Conservation (phyloP, 64 coral and sea anemone genomes). For the Stichodactyla helianthus region DNA sequence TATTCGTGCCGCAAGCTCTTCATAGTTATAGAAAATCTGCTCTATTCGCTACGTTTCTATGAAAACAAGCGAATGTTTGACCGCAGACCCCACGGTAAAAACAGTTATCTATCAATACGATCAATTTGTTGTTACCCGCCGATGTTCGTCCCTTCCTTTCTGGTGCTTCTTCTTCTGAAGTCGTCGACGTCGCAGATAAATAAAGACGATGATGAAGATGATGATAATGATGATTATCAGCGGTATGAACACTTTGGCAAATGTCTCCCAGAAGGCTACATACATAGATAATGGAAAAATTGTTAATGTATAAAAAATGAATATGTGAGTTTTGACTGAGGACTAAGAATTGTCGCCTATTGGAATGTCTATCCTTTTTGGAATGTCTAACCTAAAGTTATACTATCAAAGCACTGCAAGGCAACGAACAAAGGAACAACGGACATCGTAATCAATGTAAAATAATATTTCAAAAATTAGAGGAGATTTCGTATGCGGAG, state of each 20-base stretch:
- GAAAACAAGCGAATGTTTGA: background rate
- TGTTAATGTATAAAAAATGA: background rate
- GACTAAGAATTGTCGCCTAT: background rate
- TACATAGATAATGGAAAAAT: background rate
- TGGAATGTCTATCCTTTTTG: too few relatives aligned
- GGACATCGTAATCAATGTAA: too few relatives aligned
- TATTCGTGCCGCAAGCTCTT: too few relatives aligned
- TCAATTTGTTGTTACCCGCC: background rate
- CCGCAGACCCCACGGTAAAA: too few relatives aligned
- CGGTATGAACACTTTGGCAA: conserved; percentile 13
- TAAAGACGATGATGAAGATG: background rate
- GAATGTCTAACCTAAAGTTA: too few relatives aligned
- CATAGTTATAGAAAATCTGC: too few relatives aligned
- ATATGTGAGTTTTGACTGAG: background rate
- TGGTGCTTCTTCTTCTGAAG: background rate
- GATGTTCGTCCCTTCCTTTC: background rate
- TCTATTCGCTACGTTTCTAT: too few relatives aligned
- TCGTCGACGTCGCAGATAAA: background rate
- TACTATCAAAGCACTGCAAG: too few relatives aligned
- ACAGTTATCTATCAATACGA: background rate
- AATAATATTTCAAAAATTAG: too few relatives aligned
- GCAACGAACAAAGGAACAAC: too few relatives aligned
- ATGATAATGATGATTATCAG: background rate
- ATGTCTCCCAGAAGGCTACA: conserved; percentile 15
- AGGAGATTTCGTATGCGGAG: too few relatives aligned